Percentiles rank a stretch among this genome's conserved stretches.
Evolutionary conservation across 2,113 vertebrate genomes (phyloP).

Genomic region (Phycodurus eques): DNA sequence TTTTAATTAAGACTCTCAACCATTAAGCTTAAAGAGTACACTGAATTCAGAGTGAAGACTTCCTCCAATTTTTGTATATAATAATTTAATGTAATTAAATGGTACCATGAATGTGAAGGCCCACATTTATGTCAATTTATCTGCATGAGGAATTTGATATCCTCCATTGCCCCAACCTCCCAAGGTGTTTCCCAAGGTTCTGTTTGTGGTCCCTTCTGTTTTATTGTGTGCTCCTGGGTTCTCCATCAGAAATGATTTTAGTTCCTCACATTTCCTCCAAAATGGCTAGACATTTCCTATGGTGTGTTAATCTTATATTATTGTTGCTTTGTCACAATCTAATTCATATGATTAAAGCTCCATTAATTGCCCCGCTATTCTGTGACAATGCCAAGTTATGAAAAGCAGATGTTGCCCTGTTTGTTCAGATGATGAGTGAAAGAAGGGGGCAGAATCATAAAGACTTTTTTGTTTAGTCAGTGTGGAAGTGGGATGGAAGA

Average conservation of each 20-base stretch:
- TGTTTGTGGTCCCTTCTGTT: background rate
- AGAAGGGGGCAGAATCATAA: constrained; percentile 22
- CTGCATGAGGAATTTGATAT: background rate
- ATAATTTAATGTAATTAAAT: background rate
- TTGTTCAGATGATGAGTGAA: constrained; percentile 57
- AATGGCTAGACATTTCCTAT: constrained; percentile 23
- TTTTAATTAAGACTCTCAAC: no score
- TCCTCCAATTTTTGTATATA: background rate
- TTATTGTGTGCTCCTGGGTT: background rate
- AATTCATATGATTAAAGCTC: constrained; percentile 51
- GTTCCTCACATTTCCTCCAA: no score
- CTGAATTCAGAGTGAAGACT: background rate
- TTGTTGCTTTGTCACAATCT: constrained; percentile 45
- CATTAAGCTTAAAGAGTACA: background rate
- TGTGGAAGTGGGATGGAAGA: constrained; percentile 19
- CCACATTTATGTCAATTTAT: background rate
- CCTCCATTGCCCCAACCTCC: background rate
- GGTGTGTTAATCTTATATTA: constrained; percentile 48
- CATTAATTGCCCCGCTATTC: constrained; percentile 55
- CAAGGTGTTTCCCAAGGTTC: background rate
- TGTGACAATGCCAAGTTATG: constrained; percentile 65
- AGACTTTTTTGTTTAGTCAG: constrained; percentile 38
- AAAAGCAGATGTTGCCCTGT: constrained; percentile 64
- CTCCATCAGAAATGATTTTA: no score
- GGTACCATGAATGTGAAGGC: background rate